Conservation (phyloP, 2,797 vertebrate species). For the Hypotaenidia philippensis region DNA sequence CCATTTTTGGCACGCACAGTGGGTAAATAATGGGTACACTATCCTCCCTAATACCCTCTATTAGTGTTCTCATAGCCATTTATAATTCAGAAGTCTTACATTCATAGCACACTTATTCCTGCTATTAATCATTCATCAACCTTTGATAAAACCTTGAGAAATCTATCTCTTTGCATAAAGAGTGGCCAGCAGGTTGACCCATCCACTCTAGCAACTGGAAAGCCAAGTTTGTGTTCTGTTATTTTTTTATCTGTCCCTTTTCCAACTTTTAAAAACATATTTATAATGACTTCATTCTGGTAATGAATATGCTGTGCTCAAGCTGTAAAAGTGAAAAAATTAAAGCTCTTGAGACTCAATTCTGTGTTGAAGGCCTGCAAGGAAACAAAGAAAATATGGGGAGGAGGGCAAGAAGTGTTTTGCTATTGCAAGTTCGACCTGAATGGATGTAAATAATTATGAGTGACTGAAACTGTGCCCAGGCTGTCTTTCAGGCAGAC, state of each 20-base stretch:
- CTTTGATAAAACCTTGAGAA: slow-evolving; percentile 22
- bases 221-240: background rate
- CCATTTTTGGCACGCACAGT: slow-evolving; percentile 6
- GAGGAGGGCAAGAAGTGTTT: background rate
- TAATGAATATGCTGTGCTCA: background rate
- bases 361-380: background rate
- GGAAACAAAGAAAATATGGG: background rate
- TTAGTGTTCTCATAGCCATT: background rate
- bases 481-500: background rate
- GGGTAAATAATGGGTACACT: background rate
- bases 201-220: background rate
- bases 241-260: background rate
- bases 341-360: background rate
- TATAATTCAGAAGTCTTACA: slow-evolving; percentile 15
- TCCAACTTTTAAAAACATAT: background rate
- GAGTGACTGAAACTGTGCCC: background rate
- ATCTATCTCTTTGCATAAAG: background rate
- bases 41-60: background rate
- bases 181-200: background rate
- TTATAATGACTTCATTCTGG: background rate
- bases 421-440: fast-evolving
- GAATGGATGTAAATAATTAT: background rate
- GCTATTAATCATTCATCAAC: slow-evolving; percentile 17
- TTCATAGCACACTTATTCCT: background rate
- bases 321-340: background rate